phyloP scores from a whole-genome alignment of 2,888 invertebrate genomes.

The Melipona bicolor region DNA sequence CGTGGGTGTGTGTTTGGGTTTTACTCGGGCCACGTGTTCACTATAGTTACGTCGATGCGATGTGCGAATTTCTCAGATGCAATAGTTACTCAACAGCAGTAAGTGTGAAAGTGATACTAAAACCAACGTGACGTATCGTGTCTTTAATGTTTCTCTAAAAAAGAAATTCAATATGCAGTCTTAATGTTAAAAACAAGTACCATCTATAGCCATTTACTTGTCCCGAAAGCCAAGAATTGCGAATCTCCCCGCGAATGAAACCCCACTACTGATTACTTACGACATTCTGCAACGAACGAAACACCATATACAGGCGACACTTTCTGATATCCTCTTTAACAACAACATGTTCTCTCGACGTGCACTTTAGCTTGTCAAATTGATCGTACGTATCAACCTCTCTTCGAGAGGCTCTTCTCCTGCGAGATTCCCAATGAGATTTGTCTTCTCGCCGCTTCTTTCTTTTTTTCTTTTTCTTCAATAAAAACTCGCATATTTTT shows the following conservation, averaged over 20 bases:
- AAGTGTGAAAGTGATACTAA: neutral
- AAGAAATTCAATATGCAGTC: neutral
- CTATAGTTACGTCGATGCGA: neutral
- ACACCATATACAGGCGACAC: conserved; percentile 1
- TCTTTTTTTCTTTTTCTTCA: too few relatives aligned
- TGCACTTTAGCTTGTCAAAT: conserved; percentile 13
- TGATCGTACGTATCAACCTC: too few relatives aligned
- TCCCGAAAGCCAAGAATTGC: neutral
- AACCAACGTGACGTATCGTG: too few relatives aligned
- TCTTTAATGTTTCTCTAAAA: neutral
- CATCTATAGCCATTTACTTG: conserved; percentile 41
- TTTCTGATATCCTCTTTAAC: conserved; percentile 16
- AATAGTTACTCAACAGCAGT: neutral
- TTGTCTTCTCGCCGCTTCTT: neutral
- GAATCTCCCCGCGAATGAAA: neutral
- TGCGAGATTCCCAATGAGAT: neutral
- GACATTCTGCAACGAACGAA: conserved; percentile 11
- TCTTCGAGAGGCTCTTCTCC: neutral
- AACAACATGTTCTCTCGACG: neutral
- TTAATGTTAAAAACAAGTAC: conserved; percentile 32
- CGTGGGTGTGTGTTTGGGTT: conserved; percentile 79
- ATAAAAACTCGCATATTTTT: neutral
- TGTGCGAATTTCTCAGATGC: neutral
- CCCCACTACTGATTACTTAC: conserved; percentile 36
- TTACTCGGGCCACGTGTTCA: conserved; percentile 73